Evolutionary conservation across 2,797 vertebrate species (phyloP).

Genomic region (Hypotaenidia philippensis): DNA sequence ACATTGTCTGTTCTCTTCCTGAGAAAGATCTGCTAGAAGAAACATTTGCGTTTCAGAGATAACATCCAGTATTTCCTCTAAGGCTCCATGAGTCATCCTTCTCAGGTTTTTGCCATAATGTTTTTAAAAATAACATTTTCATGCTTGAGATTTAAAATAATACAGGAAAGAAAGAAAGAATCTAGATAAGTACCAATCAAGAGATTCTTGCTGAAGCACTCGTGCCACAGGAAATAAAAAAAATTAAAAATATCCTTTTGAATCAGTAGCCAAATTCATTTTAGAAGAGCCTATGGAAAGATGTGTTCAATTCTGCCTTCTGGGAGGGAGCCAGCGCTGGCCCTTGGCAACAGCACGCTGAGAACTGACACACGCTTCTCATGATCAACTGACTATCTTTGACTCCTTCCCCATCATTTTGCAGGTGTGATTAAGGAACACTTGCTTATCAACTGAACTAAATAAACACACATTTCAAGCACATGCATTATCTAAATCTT

Average conservation of each 20-base stretch:
- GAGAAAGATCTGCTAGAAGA: not conserved
- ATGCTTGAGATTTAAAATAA: not conserved
- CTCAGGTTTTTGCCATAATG: not conserved
- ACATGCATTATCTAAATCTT: not conserved
- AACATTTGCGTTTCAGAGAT: constrained; percentile 25
- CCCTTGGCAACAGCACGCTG: not conserved
- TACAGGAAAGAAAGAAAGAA: not conserved
- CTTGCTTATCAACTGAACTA: not conserved
- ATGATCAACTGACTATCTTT: not conserved
- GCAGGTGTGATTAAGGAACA: not conserved
- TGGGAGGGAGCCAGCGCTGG: not conserved
- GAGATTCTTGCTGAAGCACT: not conserved
- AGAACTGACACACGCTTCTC: not conserved
- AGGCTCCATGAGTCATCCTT: constrained; percentile 3
- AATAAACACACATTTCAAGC: not conserved
- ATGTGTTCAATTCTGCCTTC: not conserved
- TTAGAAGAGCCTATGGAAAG: not conserved
- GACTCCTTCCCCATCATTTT: not conserved
- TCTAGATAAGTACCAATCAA: not conserved
- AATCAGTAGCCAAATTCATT: not conserved
- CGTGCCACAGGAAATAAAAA: not conserved
- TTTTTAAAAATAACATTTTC: not conserved
- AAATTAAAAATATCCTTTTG: not conserved
- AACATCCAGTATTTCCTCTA: constrained; percentile 41
- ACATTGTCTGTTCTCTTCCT: constrained; percentile 5